phyloP scores from a whole-genome alignment of 2,797 vertebrate genomes.

The Melanotaenia pygmaea region DNA sequence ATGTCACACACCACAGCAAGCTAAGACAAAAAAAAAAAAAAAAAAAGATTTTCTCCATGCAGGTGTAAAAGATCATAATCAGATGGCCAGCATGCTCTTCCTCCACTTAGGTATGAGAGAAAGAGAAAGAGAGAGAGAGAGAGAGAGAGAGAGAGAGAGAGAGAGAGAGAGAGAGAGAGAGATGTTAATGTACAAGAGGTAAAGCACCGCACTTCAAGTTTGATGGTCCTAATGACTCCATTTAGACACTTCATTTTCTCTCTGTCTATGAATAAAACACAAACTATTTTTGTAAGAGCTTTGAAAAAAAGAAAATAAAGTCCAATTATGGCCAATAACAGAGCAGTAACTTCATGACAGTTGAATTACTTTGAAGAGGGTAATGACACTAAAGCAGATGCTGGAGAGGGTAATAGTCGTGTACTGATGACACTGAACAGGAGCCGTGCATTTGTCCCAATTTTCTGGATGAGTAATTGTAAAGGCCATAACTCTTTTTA shows the following conservation, averaged over 20 bases:
- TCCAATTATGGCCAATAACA: constrained; percentile 60
- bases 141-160: constrained; percentile 21
- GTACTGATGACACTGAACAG: constrained; percentile 29
- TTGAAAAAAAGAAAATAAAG: constrained; percentile 51
- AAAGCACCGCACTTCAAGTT: constrained; percentile 63
- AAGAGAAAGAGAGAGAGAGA: constrained; percentile 4
- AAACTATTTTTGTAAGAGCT: constrained; percentile 71
- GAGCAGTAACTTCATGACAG: constrained; percentile 58
- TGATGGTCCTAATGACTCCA: constrained; percentile 75
- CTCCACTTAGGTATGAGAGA: constrained; percentile 18
- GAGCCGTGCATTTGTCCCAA: constrained; percentile 9
- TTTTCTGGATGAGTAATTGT: constrained; percentile 12
- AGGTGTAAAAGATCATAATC: constrained; percentile 4
- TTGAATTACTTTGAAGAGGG: constrained; percentile 58
- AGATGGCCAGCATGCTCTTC: constrained; percentile 10
- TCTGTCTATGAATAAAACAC: constrained; percentile 60
- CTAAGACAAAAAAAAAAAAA: background rate
- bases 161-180: constrained; percentile 15
- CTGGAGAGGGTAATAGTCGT: constrained; percentile 41
- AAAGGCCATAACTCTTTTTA: constrained; percentile 10
- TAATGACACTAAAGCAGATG: constrained; percentile 57
- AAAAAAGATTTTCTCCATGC: background rate
- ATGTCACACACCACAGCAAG: background rate
- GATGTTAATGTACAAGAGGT: constrained; percentile 53
- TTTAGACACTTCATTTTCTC: constrained; percentile 71